Percentiles rank a stretch among this genome's conserved stretches.
phyloP scores from a whole-genome alignment of 2,888 invertebrate species.

The Bedellia somnulentella region DNA sequence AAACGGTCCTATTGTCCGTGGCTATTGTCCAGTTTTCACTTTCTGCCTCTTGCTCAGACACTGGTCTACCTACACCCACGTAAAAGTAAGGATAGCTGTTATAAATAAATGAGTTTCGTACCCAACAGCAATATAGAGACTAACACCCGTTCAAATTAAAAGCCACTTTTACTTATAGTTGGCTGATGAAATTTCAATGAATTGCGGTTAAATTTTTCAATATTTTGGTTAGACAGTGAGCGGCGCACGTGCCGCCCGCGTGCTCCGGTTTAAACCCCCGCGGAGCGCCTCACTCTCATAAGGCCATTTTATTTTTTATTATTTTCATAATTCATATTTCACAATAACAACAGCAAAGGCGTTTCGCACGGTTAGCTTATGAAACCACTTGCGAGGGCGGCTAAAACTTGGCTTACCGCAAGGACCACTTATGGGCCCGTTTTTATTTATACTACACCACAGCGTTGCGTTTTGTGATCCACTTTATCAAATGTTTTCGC shows the following conservation, averaged over 20 bases:
- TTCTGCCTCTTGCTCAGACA: too few relatives aligned
- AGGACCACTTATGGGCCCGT: slow-evolving; percentile 47
- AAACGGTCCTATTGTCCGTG: too few relatives aligned
- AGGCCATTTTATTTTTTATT: slow-evolving; percentile 45
- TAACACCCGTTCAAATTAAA: slow-evolving; percentile 43
- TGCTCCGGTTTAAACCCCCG: slow-evolving; percentile 46
- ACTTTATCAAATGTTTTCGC: slow-evolving; percentile 55
- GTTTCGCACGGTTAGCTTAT: slow-evolving; percentile 58
- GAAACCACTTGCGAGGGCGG: slow-evolving; percentile 37
- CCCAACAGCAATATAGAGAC: slow-evolving; percentile 2
- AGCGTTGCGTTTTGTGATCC: slow-evolving; percentile 49
- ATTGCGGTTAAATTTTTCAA: slow-evolving; percentile 52
- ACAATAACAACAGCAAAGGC: slow-evolving; percentile 57
- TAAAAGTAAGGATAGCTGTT: too few relatives aligned
- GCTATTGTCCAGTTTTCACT: too few relatives aligned
- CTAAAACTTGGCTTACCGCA: slow-evolving; percentile 38
- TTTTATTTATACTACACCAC: slow-evolving; percentile 46
- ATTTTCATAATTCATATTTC: slow-evolving; percentile 61
- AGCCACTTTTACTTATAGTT: slow-evolving; percentile 15
- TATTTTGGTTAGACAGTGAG: slow-evolving; percentile 39
- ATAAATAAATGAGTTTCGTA: too few relatives aligned
- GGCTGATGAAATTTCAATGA: slow-evolving; percentile 18
- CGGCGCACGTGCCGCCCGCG: slow-evolving; percentile 47
- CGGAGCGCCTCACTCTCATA: slow-evolving; percentile 17
- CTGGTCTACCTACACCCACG: too few relatives aligned